These are phyloP conservation scores for Nemurella pictetii DNA, from an alignment of 2,888 invertebrate genomes.

Conservation along the genomic window DNA sequence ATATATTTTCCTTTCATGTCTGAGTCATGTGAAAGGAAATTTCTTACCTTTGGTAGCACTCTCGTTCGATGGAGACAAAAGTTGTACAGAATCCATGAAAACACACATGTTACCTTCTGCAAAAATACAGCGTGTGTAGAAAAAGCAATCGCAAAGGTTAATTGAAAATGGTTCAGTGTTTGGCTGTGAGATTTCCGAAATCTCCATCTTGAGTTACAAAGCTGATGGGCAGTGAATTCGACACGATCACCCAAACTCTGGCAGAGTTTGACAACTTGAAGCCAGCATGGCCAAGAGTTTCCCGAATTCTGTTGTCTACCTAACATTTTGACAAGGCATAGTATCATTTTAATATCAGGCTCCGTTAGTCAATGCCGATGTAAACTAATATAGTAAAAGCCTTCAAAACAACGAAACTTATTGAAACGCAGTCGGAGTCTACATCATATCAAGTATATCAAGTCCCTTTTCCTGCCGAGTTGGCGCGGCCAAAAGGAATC, in stretches of 20 bases:
- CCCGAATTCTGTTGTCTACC: not conserved
- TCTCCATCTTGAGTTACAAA: not conserved
- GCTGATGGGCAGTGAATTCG: not conserved
- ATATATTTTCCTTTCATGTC: not conserved
- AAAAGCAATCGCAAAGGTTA: not conserved
- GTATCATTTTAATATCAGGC: not conserved
- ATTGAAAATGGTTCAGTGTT: not conserved
- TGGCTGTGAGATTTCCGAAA: not conserved
- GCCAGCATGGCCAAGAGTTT: no score
- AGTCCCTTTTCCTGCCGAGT: not conserved
- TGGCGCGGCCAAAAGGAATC: not conserved
- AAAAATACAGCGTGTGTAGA: not conserved
- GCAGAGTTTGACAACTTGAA: no score
- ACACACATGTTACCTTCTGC: no score
- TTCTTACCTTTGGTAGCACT: not conserved
- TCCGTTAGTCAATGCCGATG: not conserved
- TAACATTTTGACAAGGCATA: not conserved
- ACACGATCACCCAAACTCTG: not conserved
- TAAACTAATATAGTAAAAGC: not conserved
- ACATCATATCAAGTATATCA: not conserved
- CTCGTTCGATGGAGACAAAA: not conserved
- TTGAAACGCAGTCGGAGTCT: not conserved
- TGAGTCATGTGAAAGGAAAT: not conserved
- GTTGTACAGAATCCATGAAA: not conserved
- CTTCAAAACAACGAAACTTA: not conserved